These are phyloP conservation scores for Gasterosteus nipponicus DNA, from an alignment of 2,113 vertebrate genomes.

Conservation along the genomic window DNA sequence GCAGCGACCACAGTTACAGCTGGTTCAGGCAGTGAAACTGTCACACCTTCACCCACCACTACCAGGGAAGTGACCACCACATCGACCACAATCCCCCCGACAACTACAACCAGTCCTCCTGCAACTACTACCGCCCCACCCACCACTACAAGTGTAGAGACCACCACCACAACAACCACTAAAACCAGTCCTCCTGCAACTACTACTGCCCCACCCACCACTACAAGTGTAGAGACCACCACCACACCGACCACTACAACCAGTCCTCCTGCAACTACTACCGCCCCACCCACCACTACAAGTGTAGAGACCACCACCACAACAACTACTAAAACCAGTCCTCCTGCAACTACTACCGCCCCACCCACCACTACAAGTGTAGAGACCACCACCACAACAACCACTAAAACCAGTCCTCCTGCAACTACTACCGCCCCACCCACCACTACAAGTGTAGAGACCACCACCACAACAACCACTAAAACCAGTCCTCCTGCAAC, in stretches of 20 bases:
- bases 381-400: accelerated
- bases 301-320: too few species aligned
- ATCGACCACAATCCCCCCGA: too few species aligned
- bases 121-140: too few species aligned
- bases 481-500: background rate
- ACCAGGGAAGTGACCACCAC: background rate
- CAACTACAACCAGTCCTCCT: too few species aligned
- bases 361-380: background rate
- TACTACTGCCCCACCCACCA: background rate
- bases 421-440: background rate
- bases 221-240: background rate
- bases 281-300: background rate
- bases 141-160: too few species aligned
- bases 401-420: background rate
- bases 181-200: too few species aligned
- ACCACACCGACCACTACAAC: accelerated
- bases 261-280: too few species aligned
- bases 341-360: background rate
- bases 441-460: background rate
- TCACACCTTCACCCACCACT: too few species aligned
- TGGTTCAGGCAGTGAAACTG: too few species aligned
- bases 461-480: background rate
- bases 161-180: too few species aligned
- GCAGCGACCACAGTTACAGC: background rate
- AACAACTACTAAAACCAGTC: too few species aligned